Evolutionary conservation across 2,797 vertebrate species (phyloP).

Genomic region (Nyctalus aviator): DNA sequence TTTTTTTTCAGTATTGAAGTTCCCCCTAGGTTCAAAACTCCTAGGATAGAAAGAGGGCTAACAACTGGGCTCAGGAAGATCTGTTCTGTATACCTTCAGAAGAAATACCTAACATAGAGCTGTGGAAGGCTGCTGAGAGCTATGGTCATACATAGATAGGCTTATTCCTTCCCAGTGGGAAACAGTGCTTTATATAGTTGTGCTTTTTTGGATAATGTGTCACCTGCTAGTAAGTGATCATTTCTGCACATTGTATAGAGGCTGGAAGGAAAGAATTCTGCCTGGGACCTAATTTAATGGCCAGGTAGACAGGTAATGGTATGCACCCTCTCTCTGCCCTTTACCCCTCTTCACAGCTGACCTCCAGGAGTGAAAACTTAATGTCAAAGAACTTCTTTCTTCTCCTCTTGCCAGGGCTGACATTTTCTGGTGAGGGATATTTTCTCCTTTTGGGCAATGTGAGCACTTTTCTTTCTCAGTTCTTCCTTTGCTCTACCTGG

Average conservation of each 20-base stretch:
- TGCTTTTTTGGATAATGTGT: background rate
- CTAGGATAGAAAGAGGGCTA: background rate
- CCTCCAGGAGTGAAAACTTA: background rate
- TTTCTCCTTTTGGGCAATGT: background rate
- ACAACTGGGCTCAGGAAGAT: background rate
- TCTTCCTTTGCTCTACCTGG: background rate
- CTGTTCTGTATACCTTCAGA: constrained; percentile 16
- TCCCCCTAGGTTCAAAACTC: background rate
- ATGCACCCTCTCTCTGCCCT: background rate
- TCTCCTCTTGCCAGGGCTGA: background rate
- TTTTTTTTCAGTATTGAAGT: constrained; percentile 34
- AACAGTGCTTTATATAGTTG: background rate
- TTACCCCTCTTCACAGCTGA: background rate
- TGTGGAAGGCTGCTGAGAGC: background rate
- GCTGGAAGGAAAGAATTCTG: background rate
- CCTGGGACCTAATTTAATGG: background rate
- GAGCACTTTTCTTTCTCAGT: background rate
- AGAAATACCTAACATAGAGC: background rate
- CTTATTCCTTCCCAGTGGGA: background rate
- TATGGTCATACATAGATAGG: background rate
- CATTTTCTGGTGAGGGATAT: background rate
- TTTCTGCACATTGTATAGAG: background rate
- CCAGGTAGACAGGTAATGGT: background rate
- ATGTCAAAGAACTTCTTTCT: background rate
- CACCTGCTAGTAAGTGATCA: background rate